Base-by-base conservation (phyloP, 1,140 invertebrate genomes). In the Halesus radiatus region DNA sequence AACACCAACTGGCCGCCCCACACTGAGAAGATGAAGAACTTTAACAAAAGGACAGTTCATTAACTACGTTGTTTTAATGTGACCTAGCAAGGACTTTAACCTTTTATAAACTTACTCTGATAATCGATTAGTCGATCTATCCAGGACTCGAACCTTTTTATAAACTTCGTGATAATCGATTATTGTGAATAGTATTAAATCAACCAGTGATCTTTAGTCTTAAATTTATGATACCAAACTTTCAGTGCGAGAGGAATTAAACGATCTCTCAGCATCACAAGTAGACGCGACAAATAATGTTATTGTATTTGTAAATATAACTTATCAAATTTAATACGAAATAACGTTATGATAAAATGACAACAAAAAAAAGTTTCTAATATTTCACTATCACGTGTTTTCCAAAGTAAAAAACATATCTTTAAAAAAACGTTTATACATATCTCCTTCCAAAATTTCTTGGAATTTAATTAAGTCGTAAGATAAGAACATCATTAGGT, bases 351-450 rank as follows among this genome's bases (percentile, higher is more conserved):
- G 10, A 45, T 56, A 37, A 29, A 56, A 56, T 75, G 22, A n/a
- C 8, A 54, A n/a, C n/a, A n/a, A n/a, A 72, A 52, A 22, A 72
- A 50, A 72, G 2, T 50, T 5, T 75, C 45, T 75, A 56, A 22
- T 75, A 75, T 20, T 58, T 76, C 32, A 66, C 45, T 74, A 74
- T 76, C 53, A 77, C 22, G 54, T 62, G 72, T 54, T 79, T 83
- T 80, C 79, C 54, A 83, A 78, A 81, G 53, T 68, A 73, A 79
- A 80, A 83, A 80, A 83, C 78, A 83, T 80, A 79, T 83, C 58
- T 64, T 78, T 76, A 20, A 70, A 45, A 45, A 66, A 80, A 73
- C 66, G 60, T 78, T 80, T 78, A 83, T 83, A 80, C 81, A 83
- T 83, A 83, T 83, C 81, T 79, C 60, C 78, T 45, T 80, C 79